These are phyloP conservation scores for Odontamblyopus lacepedii DNA, from an alignment of 2,797 vertebrate genomes.

Conservation along the genomic window DNA sequence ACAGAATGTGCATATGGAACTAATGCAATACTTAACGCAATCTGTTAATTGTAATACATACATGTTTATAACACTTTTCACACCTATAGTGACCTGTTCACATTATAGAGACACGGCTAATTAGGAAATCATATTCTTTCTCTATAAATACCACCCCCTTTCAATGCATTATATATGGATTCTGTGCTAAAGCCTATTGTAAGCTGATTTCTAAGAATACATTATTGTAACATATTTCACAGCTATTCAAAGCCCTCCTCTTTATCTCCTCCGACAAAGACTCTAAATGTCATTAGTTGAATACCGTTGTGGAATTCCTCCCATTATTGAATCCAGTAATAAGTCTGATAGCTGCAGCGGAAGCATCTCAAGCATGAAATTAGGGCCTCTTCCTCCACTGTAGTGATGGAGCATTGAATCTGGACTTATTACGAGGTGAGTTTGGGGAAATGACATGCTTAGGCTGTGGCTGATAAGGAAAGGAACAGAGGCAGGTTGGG, in stretches of 20 bases:
- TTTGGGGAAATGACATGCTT: conserved; percentile 31
- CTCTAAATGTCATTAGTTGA: conserved; percentile 61
- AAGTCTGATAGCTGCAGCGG: conserved; percentile 51
- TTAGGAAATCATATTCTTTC: background rate
- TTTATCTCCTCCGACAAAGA: conserved; percentile 51
- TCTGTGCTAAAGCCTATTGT: background rate
- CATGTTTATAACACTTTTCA: too few relatives aligned
- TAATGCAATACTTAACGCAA: background rate
- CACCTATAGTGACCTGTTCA: background rate
- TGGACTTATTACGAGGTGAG: conserved; percentile 38
- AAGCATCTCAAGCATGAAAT: conserved; percentile 70
- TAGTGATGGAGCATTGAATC: conserved; percentile 56
- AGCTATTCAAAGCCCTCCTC: conserved; percentile 33
- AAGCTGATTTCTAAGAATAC: conserved; percentile 12
- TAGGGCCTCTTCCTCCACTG: conserved; percentile 37
- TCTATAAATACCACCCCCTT: background rate
- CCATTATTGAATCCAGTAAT: conserved; percentile 64
- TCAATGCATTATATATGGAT: background rate
- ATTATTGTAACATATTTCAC: conserved; percentile 32
- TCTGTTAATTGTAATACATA: background rate
- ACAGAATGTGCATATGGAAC: background rate
- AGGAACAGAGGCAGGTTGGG: conserved; percentile 22
- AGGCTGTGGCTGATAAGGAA: conserved; percentile 35
- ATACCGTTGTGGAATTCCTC: conserved; percentile 53
- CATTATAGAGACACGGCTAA: conserved; percentile 20